Evolutionary conservation across 2,113 vertebrate species (phyloP), one percentile per base, ranked within the genome.

Genomic region (Siniperca knerii): DNA sequence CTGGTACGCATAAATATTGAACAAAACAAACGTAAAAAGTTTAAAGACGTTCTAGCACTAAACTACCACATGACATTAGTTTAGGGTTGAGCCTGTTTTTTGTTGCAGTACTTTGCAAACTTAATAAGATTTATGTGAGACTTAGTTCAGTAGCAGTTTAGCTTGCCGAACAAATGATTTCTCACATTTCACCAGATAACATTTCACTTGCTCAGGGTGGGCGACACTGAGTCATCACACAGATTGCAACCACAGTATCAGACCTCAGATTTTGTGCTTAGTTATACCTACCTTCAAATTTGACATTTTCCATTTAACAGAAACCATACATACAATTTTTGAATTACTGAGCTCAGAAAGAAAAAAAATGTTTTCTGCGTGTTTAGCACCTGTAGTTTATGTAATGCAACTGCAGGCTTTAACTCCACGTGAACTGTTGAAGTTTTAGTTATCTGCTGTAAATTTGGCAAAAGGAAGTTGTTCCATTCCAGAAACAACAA

Each of bases 401-500:
- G 15, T 70, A 33, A 74, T 69, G 61, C 50, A 79, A 73, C 65
- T 61, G 33, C 69, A 77, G 50, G 25, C 25, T 70, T 79, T 77
- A 69, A 76, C 71, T 74, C 70, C 62, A 57, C 20, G 18, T 70
- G 77, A 85, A 40, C 78, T 81, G 18, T 62, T 76, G 54, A 85
- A 80, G 76, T 87, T 89, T 29, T 50, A 87, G n/a, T 64, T 90
- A 87, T 91, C 85, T 89, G 77, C 73, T 78, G 61, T 88, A 91
- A 93, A 93, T 89, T 89, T 92, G 90, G 89, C 90, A 92, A 89
- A 77, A 85, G 84, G 81, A 92, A 83, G 55, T 58, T 69, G 62
- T 82, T 90, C 89, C 86, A 81, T 83, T 90, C 85, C 92, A 93
- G 88, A 90, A 94, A 92, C 88, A 93, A 95, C 83, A 95, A 92